phyloP scores from a whole-genome alignment of 2,113 vertebrate genomes.

The Dromiciops gliroides region DNA sequence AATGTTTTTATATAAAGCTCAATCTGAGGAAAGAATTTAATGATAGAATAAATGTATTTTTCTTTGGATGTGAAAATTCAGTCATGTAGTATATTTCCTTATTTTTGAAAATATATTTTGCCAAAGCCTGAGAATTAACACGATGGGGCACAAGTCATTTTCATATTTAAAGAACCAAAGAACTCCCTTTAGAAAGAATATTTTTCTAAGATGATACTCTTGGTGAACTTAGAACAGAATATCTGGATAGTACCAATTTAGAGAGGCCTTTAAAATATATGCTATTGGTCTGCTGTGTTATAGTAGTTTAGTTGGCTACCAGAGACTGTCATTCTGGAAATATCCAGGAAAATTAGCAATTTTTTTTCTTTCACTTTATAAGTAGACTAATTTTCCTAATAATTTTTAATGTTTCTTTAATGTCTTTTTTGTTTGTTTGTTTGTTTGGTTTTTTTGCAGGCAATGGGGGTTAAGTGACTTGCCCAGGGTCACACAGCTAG shows the following conservation, averaged over 20 bases:
- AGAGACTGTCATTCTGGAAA: too few species aligned
- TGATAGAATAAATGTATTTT: conserved; percentile 63
- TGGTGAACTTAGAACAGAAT: conserved; percentile 59
- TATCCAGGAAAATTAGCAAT: too few species aligned
- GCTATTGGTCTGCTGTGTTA: too few species aligned
- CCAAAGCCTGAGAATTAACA: conserved; percentile 69
- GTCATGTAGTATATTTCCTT: conserved; percentile 71
- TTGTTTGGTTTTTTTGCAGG: too few species aligned
- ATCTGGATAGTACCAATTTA: conserved; percentile 44
- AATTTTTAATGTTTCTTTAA: too few species aligned
- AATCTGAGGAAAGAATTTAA: conserved; percentile 42
- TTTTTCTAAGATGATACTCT: conserved; percentile 58
- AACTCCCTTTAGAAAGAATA: conserved; percentile 66
- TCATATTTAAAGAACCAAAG: conserved; percentile 63
- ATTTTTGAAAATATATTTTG: conserved; percentile 78
- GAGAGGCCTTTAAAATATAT: conserved; percentile 35
- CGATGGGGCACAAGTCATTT: conserved; percentile 64
- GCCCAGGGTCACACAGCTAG: too few species aligned
- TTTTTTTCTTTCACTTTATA: too few species aligned
- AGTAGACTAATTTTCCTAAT: too few species aligned
- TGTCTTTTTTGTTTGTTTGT: too few species aligned
- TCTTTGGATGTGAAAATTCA: conserved; percentile 56
- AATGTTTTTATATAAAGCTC: too few species aligned
- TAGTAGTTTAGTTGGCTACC: too few species aligned
- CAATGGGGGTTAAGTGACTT: too few species aligned